Conservation (phyloP, 2,797 vertebrate species). For the Tangara arthus region DNA sequence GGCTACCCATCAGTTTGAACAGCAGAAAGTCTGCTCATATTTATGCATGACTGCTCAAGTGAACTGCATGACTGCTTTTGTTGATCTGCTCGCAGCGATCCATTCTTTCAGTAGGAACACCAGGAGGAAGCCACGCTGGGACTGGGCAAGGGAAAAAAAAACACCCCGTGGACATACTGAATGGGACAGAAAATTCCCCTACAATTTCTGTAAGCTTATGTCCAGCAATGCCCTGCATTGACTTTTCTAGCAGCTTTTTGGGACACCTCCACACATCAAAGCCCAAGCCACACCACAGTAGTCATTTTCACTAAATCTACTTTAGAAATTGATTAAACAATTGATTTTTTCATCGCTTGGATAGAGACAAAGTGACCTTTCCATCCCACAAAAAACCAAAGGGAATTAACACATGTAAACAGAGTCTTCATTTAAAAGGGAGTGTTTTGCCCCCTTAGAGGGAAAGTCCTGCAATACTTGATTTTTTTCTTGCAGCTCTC, state of each 20-base stretch:
- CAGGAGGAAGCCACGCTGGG: background rate
- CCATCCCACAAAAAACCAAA: background rate
- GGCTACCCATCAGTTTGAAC: background rate
- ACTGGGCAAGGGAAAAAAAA: background rate
- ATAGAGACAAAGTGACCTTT: constrained; percentile 45
- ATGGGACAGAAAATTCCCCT: constrained; percentile 16
- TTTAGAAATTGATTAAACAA: constrained; percentile 38
- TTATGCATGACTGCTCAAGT: constrained; percentile 33
- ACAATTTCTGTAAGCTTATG: background rate
- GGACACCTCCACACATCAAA: constrained; percentile 18
- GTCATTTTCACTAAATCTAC: background rate
- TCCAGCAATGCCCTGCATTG: background rate
- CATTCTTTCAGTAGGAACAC: constrained; percentile 31
- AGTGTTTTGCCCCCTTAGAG: background rate
- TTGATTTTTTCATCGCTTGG: constrained; percentile 35
- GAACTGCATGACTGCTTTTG: constrained; percentile 45
- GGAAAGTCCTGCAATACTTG: background rate
- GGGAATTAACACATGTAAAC: constrained; percentile 1
- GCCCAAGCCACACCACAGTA: background rate
- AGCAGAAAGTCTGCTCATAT: constrained; percentile 29
- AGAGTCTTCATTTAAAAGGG: background rate
- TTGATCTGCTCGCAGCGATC: background rate
- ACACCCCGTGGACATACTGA: background rate
- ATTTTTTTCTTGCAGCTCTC: background rate
- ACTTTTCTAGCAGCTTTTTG: background rate